Conservation (phyloP, 2,888 invertebrate genomes). For the Tenthredo distinguenda region DNA sequence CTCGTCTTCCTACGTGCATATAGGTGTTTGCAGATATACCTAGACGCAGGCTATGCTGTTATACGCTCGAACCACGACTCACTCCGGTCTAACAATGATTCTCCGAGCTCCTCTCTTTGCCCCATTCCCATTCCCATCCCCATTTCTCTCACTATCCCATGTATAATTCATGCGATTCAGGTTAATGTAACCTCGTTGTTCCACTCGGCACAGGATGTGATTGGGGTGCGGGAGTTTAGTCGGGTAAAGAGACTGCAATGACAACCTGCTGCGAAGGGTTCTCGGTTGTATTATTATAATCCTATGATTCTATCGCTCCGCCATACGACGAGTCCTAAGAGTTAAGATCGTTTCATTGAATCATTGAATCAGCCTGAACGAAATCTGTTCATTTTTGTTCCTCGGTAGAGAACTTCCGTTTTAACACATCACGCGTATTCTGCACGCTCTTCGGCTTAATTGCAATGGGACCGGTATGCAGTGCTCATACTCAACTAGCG, state of each 20-base stretch:
- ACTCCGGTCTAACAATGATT: slow-evolving; percentile 7
- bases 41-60: neutral
- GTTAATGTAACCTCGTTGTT: slow-evolving; percentile 39
- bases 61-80: neutral
- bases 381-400: neutral
- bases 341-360: neutral
- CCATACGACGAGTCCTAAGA: neutral
- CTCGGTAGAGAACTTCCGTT: neutral
- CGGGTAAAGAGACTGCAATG: neutral
- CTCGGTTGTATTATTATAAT: neutral
- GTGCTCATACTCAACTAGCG: slow-evolving; percentile 30
- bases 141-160: neutral
- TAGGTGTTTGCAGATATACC: neutral
- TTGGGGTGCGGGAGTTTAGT: neutral
- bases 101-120: neutral
- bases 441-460: slow-evolving; percentile 27
- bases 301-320: neutral
- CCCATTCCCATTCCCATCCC: neutral
- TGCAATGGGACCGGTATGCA: slow-evolving; percentile 42
- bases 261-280: neutral
- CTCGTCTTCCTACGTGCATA: neutral
- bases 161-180: slow-evolving; percentile 43
- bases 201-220: neutral
- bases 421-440: neutral
- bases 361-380: neutral